These are phyloP conservation scores for Calephelis nemesis DNA, from an alignment of 1,140 invertebrate species.

Conservation along the genomic window DNA sequence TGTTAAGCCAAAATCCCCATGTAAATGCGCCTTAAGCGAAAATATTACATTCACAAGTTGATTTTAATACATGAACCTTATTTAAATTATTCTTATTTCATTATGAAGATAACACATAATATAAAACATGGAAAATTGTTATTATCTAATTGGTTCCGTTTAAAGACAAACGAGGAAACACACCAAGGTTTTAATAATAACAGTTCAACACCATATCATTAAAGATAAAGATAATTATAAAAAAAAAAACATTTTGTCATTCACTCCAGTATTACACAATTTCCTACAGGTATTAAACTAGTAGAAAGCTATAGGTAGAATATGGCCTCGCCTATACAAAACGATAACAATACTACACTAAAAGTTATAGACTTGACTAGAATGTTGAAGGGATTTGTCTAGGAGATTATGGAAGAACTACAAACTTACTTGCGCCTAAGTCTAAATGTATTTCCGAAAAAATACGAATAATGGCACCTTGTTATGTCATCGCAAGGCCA, in stretches of 20 bases:
- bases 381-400: slow-evolving; percentile 59
- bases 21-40: too few species aligned
- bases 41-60: neutral
- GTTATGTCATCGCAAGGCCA: too few species aligned
- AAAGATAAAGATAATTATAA: neutral
- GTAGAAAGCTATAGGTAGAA: neutral
- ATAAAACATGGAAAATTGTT: slow-evolving; percentile 2
- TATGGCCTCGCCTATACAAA: slow-evolving; percentile 68
- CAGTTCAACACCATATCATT: neutral
- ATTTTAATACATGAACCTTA: neutral
- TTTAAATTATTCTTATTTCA: neutral
- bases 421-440: slow-evolving; percentile 30
- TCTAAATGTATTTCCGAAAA: too few species aligned
- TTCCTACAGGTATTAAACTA: slow-evolving; percentile 49
- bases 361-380: slow-evolving; percentile 41
- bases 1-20: too few species aligned
- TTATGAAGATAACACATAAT: neutral
- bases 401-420: slow-evolving; percentile 57
- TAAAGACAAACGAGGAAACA: neutral
- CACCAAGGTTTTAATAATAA: neutral
- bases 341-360: slow-evolving; percentile 60
- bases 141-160: slow-evolving; percentile 14
- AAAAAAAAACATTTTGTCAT: slow-evolving; percentile 1
- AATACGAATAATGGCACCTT: too few species aligned
- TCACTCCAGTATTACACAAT: slow-evolving; percentile 10